Evolutionary conservation across 2,797 vertebrate genomes (phyloP), one percentile per base, ranked within the genome.

Genomic region (Oreochromis mossambicus): DNA sequence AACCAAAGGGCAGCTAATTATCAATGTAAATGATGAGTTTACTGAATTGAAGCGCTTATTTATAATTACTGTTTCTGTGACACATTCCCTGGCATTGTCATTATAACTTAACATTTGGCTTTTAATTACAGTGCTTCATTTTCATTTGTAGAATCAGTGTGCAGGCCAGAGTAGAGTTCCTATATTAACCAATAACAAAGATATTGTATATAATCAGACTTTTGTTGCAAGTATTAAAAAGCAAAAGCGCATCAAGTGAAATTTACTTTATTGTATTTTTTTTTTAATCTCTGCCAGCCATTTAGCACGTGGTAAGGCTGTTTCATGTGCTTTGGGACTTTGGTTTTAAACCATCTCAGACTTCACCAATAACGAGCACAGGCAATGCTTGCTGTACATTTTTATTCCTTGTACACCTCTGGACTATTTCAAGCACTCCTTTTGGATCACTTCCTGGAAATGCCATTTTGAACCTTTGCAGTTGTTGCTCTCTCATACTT

Each of bases 11-110:
- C 66, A 58, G 46, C 70, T 3, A 50, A 32, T 75, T 13, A 75
- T 51, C 14, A 41, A 66, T 80, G 32, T 51, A 63, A 82, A 63
- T 79, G 75, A 86, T 15, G 76, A 81, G n/a, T 82, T 81, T 8
- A 21, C 68, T 48, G 43, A 55, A 77, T 84, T 77, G 52, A 79
- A 61, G 32, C 6, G 1, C 41, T 82, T 7, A 50, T 63, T 55
- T 34, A 13, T 61, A 48, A 75, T 83, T 19, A 12, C 52, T 51
- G 21, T 29, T 55, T 77, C 51, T 66, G 6, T 8, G 56, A 52
- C 41, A 1, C 13, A 24, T 36, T 26, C 46, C 21, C 48, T 38
- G 26, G 24, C 17, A 4, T 76, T 15, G 26, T 32, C 63, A 48
- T 50, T 29, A 75, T 12, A 75, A 70, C 38, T 3, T 41, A 46